phyloP scores from a whole-genome alignment of 1,140 invertebrate genomes.

The Rhagoletis zephyria region DNA sequence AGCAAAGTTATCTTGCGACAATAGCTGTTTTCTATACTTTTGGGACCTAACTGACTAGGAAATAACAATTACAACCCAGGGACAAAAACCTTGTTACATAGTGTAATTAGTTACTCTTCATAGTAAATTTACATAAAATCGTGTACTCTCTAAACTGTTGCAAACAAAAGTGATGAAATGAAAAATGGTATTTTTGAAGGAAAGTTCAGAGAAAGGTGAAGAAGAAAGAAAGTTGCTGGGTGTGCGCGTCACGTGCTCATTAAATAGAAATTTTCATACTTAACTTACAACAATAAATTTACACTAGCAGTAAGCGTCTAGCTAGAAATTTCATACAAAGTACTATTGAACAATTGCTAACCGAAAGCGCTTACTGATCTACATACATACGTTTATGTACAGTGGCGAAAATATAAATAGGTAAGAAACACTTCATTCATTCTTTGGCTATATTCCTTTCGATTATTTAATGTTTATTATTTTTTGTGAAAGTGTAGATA shows the following conservation, averaged over 20 bases:
- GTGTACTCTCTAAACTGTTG: not conserved
- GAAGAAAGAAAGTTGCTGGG: slow-evolving; percentile 33
- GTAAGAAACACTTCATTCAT: no score
- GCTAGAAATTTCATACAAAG: not conserved
- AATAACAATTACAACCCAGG: no score
- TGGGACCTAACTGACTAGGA: no score
- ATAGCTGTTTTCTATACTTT: no score
- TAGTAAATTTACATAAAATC: not conserved
- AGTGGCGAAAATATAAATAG: no score
- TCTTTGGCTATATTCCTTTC: no score
- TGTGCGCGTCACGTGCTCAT: slow-evolving; percentile 29
- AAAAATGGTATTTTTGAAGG: not conserved
- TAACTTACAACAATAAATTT: not conserved
- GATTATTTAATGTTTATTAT: no score
- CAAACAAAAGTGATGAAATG: slow-evolving; percentile 1
- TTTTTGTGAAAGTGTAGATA: no score
- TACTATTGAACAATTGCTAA: not conserved
- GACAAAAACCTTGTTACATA: no score
- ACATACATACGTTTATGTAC: not conserved
- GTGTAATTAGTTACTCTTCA: not conserved
- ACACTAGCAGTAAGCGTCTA: no score
- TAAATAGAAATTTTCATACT: slow-evolving; percentile 33
- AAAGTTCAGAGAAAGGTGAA: not conserved
- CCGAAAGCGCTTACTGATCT: not conserved
- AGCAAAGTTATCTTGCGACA: no score